Evolutionary conservation across 1,140 invertebrate genomes (phyloP).

Genomic region (Magallana gigas): DNA sequence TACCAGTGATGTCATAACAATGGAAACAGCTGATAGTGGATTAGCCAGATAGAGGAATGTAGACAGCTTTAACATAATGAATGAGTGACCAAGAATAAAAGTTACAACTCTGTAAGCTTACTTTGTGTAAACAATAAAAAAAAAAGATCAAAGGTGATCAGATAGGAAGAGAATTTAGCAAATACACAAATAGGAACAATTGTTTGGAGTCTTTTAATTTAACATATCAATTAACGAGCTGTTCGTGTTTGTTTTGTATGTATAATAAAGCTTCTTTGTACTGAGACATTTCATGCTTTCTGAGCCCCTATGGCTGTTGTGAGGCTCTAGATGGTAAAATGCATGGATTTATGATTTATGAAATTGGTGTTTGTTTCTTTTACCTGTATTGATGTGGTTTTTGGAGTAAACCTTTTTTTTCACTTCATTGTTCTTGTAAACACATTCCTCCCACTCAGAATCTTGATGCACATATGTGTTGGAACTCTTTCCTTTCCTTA

Average conservation of each 20-base stretch:
- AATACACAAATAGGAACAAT: not conserved
- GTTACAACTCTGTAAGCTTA: not conserved
- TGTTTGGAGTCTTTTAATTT: constrained; percentile 12
- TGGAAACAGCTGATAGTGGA: constrained; percentile 5
- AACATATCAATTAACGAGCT: constrained; percentile 11
- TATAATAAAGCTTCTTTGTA: not conserved
- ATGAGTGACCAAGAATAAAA: constrained; percentile 1
- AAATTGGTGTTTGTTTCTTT: not conserved
- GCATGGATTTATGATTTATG: not conserved
- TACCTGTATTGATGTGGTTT: not conserved
- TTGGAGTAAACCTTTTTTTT: constrained; percentile 4
- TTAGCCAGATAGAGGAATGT: not conserved
- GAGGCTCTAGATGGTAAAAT: constrained; percentile 29
- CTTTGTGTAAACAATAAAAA: not conserved
- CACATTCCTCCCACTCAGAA: not conserved
- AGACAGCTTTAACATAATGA: not conserved
- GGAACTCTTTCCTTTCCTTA: not conserved
- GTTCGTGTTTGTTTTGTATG: not conserved
- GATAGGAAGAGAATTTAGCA: constrained; percentile 6
- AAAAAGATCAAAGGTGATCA: constrained; percentile 3
- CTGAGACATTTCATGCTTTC: constrained; percentile 2
- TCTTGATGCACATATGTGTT: not conserved
- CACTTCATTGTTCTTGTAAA: not conserved
- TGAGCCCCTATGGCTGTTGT: not conserved
- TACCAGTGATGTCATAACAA: not conserved